Conservation (phyloP, 2,797 vertebrate species). For the Alexandromys oeconomus region DNA sequence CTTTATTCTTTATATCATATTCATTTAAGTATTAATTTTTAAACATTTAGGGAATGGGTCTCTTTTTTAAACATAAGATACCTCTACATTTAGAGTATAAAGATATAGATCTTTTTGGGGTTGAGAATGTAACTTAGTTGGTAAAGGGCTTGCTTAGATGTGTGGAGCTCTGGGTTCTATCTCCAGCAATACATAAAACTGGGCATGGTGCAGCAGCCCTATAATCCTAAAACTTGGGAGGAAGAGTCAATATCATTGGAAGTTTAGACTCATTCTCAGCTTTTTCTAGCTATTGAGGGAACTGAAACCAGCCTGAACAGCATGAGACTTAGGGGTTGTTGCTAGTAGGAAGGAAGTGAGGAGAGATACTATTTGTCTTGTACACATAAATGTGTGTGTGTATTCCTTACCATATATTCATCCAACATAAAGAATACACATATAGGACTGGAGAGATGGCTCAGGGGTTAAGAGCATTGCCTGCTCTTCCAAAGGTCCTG, state of each 20-base stretch:
- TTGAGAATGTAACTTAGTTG: background rate
- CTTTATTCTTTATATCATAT: background rate
- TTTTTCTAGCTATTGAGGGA: background rate
- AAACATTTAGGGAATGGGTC: background rate
- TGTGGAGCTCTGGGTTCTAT: background rate
- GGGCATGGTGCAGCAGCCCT: background rate
- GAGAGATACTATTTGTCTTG: background rate
- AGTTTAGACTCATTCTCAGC: background rate
- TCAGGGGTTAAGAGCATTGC: no score
- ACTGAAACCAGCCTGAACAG: background rate
- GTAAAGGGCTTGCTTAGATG: background rate
- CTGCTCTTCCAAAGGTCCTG: no score
- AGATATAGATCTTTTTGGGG: background rate
- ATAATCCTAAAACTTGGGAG: background rate
- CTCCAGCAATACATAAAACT: background rate
- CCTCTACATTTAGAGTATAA: slow-evolving; percentile 1
- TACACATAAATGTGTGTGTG: no score
- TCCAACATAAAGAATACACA: background rate
- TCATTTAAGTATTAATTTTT: slow-evolving; percentile 32
- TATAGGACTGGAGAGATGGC: no score
- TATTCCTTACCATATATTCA: background rate
- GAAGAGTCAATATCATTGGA: background rate
- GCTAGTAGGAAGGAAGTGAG: background rate
- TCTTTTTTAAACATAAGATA: slow-evolving; percentile 34
- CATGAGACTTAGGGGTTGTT: background rate